Conservation (phyloP, 1,140 invertebrate genomes). For the Nasonia longicornis region DNA sequence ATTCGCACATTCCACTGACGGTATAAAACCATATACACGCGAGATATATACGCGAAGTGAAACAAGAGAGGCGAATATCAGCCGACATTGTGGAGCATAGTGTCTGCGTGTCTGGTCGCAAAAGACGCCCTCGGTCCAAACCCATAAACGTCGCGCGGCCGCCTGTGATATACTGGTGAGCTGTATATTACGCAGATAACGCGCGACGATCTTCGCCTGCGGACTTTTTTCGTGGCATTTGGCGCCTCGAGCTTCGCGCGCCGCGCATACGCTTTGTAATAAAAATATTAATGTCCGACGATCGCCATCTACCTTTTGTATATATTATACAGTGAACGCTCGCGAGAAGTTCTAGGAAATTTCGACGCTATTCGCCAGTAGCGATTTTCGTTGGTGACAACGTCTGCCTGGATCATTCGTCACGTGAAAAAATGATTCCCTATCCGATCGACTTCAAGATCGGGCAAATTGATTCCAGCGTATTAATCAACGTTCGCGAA, state of each 20-base stretch:
- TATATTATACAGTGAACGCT: neutral
- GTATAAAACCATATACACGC: neutral
- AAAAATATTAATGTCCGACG: constrained; percentile 30
- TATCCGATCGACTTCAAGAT: neutral
- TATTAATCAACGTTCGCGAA: neutral
- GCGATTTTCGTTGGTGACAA: no score
- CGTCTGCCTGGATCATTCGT: no score
- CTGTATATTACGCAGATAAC: constrained; percentile 58
- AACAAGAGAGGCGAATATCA: constrained; percentile 20
- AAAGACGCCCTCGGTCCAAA: constrained; percentile 39
- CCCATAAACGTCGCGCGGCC: constrained; percentile 54
- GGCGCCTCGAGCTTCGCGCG: constrained; percentile 32
- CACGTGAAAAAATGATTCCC: neutral
- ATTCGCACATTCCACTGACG: neutral
- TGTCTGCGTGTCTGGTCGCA: constrained; percentile 11
- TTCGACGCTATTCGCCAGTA: no score
- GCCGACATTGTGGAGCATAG: neutral
- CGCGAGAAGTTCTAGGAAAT: neutral
- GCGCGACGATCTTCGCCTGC: constrained; percentile 43
- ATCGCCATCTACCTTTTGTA: neutral
- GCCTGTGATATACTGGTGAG: constrained; percentile 56
- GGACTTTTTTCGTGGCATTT: constrained; percentile 34
- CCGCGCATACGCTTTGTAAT: constrained; percentile 22
- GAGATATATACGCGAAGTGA: neutral
- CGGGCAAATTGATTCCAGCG: neutral